Evolutionary conservation across 1,140 invertebrate genomes (phyloP).

Genomic region (Copidosoma floridanum): DNA sequence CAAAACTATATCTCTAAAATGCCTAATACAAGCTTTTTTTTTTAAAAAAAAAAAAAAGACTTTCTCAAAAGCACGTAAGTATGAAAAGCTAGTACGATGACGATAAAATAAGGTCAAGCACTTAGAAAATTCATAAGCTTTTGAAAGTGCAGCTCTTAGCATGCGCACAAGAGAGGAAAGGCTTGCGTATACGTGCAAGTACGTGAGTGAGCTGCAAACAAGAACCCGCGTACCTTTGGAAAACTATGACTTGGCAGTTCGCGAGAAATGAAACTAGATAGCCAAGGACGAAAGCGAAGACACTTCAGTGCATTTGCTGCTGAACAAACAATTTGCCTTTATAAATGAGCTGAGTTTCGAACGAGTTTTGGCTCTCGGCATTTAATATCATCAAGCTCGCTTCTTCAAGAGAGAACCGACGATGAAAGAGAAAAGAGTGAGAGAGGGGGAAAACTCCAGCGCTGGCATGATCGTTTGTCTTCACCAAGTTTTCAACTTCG

Average conservation of each 20-base stretch:
- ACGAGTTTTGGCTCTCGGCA: slow-evolving; percentile 32
- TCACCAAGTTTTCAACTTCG: too few relatives aligned
- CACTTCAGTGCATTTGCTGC: slow-evolving; percentile 27
- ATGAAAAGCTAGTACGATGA: slow-evolving; percentile 28
- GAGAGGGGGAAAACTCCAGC: too few relatives aligned
- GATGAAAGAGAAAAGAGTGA: too few relatives aligned
- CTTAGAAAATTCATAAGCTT: slow-evolving; percentile 48
- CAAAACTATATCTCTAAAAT: too few relatives aligned
- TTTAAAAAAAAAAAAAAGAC: too few relatives aligned
- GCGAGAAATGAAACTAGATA: neutral
- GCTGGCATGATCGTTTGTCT: too few relatives aligned
- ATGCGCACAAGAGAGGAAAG: slow-evolving; percentile 28
- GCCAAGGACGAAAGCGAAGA: too few relatives aligned
- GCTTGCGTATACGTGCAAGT: too few relatives aligned
- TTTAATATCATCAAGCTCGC: slow-evolving; percentile 40
- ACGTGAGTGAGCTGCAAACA: too few relatives aligned
- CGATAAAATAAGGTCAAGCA: slow-evolving; percentile 27
- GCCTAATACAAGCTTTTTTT: too few relatives aligned
- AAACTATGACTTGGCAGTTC: slow-evolving; percentile 48
- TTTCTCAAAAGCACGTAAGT: slow-evolving; percentile 13
- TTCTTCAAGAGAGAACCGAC: slow-evolving; percentile 37
- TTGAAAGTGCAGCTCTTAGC: too few relatives aligned
- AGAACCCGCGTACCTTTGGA: slow-evolving; percentile 32
- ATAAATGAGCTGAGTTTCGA: slow-evolving; percentile 48
- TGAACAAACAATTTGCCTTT: slow-evolving; percentile 46